Conservation (phyloP, 2,888 invertebrate genomes). For the Parnassius orleans region DNA sequence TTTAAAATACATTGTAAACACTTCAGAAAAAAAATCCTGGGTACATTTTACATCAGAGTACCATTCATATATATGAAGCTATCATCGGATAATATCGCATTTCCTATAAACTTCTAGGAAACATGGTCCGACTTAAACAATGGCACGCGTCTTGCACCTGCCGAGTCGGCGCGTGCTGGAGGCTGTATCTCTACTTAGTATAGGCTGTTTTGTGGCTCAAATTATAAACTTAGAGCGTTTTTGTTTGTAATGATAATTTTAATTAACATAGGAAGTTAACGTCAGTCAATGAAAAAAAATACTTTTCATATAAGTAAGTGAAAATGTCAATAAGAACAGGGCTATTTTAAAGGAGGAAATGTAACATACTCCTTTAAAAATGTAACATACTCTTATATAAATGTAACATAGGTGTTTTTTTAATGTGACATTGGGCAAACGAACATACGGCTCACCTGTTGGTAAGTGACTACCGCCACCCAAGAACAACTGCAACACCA, state of each 20-base stretch:
- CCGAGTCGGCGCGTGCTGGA: constrained; percentile 34
- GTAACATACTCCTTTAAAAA: too few relatives aligned
- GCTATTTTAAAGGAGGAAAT: too few relatives aligned
- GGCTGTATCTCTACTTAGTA: constrained; percentile 31
- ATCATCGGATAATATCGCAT: constrained; percentile 7
- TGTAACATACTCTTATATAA: too few relatives aligned
- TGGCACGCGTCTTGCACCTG: constrained; percentile 42
- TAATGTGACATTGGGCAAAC: too few relatives aligned
- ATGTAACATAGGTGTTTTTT: too few relatives aligned
- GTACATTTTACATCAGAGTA: constrained; percentile 10
- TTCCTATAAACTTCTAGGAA: constrained; percentile 26
- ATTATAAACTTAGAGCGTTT: constrained; percentile 7
- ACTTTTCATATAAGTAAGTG: too few relatives aligned
- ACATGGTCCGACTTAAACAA: constrained; percentile 31
- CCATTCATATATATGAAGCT: constrained; percentile 18
- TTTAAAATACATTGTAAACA: not conserved
- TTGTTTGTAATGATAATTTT: not conserved
- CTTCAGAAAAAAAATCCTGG: not conserved
- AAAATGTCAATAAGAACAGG: too few relatives aligned
- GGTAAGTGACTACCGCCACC: too few relatives aligned
- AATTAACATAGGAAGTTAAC: too few relatives aligned
- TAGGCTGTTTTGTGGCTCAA: not conserved
- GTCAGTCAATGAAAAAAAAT: too few relatives aligned
- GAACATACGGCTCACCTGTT: too few relatives aligned
- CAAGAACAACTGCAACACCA: too few relatives aligned